These are phyloP conservation scores for Heliconius ismenius DNA, from an alignment of 2,888 invertebrate genomes.

Conservation along the genomic window DNA sequence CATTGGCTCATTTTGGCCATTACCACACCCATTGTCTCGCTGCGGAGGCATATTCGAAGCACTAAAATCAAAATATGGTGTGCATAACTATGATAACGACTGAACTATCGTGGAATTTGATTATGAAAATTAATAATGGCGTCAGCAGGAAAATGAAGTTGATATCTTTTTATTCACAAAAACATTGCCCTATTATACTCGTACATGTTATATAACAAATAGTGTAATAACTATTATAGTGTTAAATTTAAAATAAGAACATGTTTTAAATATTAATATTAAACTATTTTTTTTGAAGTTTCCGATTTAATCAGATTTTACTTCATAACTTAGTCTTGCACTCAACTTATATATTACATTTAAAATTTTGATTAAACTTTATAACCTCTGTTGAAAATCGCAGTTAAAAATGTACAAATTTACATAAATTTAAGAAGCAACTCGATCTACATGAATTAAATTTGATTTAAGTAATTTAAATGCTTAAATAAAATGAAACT, in stretches of 20 bases:
- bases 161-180: background rate
- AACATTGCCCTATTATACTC: no score
- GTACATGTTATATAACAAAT: no score
- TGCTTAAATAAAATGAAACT: no score
- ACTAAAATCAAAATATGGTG: slow-evolving; percentile 30
- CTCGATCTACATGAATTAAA: background rate
- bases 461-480: background rate
- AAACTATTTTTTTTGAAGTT: background rate
- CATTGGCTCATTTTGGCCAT: slow-evolving; percentile 27
- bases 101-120: slow-evolving; percentile 17
- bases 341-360: no score
- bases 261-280: background rate
- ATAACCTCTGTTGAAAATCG: no score
- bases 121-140: slow-evolving; percentile 23
- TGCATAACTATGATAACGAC: slow-evolving; percentile 28
- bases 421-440: background rate
- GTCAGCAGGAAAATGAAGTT: background rate
- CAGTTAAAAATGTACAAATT: background rate
- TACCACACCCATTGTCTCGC: slow-evolving; percentile 26
- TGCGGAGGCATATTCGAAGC: slow-evolving; percentile 25
- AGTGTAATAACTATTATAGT: no score
- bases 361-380: no score
- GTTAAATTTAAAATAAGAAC: no score
- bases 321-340: background rate
- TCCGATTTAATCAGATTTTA: background rate